Conservation (phyloP, 1,140 invertebrate species). For the Thalassaphorura encarpata region DNA sequence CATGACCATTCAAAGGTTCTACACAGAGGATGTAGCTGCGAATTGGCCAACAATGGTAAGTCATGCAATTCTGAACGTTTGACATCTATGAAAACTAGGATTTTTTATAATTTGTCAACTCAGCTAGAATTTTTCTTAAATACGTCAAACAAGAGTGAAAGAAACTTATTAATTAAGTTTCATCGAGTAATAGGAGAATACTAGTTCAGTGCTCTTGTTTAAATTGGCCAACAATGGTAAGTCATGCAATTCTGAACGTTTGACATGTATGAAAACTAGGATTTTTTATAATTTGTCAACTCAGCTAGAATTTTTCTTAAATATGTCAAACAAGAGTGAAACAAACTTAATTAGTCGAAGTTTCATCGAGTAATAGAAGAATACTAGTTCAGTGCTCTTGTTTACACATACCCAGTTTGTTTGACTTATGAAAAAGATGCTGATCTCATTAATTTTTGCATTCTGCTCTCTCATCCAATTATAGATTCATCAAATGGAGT, state of each 20-base stretch:
- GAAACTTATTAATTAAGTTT: too few relatives aligned
- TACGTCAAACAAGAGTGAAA: neutral
- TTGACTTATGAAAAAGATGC: too few relatives aligned
- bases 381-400: too few relatives aligned
- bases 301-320: slow-evolving; percentile 1
- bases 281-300: neutral
- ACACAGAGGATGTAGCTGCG: slow-evolving; percentile 41
- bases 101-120: neutral
- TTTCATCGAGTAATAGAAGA: too few relatives aligned
- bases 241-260: too few relatives aligned
- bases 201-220: too few relatives aligned
- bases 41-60: slow-evolving; percentile 45
- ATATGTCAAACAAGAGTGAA: neutral
- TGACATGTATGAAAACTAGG: too few relatives aligned
- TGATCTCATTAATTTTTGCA: neutral
- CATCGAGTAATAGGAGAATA: too few relatives aligned
- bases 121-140: slow-evolving; percentile 1
- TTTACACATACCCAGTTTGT: slow-evolving; percentile 42
- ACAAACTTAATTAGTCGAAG: too few relatives aligned
- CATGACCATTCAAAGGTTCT: slow-evolving; percentile 41
- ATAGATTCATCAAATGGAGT: slow-evolving; percentile 33
- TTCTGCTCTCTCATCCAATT: too few relatives aligned
- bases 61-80: too few relatives aligned
- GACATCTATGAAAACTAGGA: too few relatives aligned
- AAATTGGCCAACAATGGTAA: slow-evolving; percentile 45